A percentile compares a stretch with the other conserved stretches of the same genome.
Evolutionary conservation across 2,113 vertebrate species (phyloP).

Genomic region (Formicarius rufipectus): DNA sequence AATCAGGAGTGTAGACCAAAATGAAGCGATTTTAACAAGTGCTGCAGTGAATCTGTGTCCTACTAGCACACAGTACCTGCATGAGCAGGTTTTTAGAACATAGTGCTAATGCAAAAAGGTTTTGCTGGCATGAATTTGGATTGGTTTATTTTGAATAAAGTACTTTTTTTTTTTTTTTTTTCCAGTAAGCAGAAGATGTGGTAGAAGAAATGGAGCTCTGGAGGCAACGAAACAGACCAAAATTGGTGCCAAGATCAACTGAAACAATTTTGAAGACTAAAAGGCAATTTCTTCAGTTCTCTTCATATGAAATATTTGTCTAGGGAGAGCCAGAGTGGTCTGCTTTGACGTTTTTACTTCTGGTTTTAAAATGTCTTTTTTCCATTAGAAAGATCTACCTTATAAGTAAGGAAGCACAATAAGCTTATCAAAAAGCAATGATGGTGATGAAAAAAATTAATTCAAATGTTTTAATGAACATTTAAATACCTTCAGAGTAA

Average conservation of each 20-base stretch:
- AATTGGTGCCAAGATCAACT: background rate
- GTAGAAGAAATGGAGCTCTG: background rate
- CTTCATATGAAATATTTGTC: background rate
- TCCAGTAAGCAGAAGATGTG: background rate
- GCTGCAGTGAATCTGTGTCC: background rate
- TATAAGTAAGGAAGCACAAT: background rate
- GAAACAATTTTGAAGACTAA: background rate
- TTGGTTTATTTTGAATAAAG: background rate
- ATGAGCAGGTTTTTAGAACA: background rate
- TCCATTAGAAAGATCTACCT: background rate
- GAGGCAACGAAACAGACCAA: background rate
- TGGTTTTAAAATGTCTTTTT: background rate
- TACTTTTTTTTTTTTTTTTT: no score
- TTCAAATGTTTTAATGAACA: background rate
- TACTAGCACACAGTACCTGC: background rate
- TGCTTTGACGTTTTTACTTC: background rate
- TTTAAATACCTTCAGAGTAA: background rate
- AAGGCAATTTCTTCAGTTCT: background rate
- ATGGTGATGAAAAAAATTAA: background rate
- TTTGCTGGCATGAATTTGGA: background rate
- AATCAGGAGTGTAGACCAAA: background rate
- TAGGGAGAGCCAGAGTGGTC: background rate
- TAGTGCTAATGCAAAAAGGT: background rate
- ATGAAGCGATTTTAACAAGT: background rate
- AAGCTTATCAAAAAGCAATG: background rate